These are phyloP conservation scores for Triplophysa bombifrons DNA, from an alignment of 2,797 vertebrate genomes.

Conservation along the genomic window DNA sequence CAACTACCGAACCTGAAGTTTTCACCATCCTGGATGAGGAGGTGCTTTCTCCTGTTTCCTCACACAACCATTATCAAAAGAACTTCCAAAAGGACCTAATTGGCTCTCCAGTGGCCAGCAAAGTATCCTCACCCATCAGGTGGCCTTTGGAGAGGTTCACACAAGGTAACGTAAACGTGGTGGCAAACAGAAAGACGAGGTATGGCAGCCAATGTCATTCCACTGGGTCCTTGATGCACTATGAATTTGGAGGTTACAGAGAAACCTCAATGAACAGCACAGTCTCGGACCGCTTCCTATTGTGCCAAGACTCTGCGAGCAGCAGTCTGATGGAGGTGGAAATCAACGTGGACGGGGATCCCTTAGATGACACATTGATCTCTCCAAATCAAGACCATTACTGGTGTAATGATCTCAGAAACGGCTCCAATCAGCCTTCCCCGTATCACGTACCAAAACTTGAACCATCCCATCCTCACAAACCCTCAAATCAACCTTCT, in stretches of 20 bases:
- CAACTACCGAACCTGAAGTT: conserved; percentile 77
- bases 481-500: conserved; percentile 55
- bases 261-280: conserved; percentile 59
- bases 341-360: conserved; percentile 81
- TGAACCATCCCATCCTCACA: conserved; percentile 53
- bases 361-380: conserved; percentile 63
- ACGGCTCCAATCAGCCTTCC: conserved; percentile 54
- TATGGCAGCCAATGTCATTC: conserved; percentile 20
- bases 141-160: conserved; percentile 45
- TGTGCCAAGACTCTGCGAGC: conserved; percentile 68
- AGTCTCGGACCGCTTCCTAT: conserved; percentile 57
- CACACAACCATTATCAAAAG: conserved; percentile 66
- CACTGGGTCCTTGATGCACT: conserved; percentile 8
- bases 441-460: conserved; percentile 46
- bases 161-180: conserved; percentile 41
- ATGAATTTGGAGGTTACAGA: conserved; percentile 45
- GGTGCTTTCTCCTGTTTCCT: conserved; percentile 71
- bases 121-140: conserved; percentile 64
- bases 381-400: conserved; percentile 12
- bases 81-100: conserved; percentile 55
- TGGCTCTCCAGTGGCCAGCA: conserved; percentile 46
- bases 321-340: conserved; percentile 83
- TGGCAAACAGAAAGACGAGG: conserved; percentile 40
- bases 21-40: conserved; percentile 80
- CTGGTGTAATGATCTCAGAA: conserved; percentile 10